Percentiles rank a stretch among this genome's conserved stretches.
phyloP scores from a whole-genome alignment of 1,140 invertebrate genomes.

The Drosophila neocordata region DNA sequence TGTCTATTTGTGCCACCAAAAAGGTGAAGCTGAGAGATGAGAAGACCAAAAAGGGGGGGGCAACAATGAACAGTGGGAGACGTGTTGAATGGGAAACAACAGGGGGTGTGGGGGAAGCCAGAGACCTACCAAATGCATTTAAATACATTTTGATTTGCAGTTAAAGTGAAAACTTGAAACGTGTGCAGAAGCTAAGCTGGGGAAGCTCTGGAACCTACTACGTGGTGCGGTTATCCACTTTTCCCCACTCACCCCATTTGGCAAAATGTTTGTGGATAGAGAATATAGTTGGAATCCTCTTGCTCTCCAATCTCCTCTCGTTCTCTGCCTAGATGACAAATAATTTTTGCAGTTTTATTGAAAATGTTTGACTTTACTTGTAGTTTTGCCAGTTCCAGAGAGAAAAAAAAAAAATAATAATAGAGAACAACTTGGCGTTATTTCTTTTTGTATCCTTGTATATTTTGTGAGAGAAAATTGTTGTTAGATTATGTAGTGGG shows the following conservation, averaged over 20 bases:
- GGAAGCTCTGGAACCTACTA: conserved; percentile 17
- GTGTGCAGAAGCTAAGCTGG: conserved; percentile 35
- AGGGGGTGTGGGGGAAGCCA: neutral
- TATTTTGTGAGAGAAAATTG: conserved; percentile 21
- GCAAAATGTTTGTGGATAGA: conserved; percentile 12
- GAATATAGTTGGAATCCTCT: neutral
- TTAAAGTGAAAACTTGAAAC: conserved; percentile 70
- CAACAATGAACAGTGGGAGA: neutral
- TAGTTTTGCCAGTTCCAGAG: conserved; percentile 43
- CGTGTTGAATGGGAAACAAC: neutral
- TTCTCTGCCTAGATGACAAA: conserved; percentile 61
- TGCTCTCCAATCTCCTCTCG: neutral
- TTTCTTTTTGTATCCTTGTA: conserved; percentile 38
- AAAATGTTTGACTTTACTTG: conserved; percentile 73
- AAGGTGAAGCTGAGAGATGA: conserved; percentile 46
- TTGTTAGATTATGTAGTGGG: conserved; percentile 8
- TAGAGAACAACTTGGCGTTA: conserved; percentile 40
- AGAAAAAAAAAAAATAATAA: neutral
- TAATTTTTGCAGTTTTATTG: conserved; percentile 80
- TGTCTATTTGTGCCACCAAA: conserved; percentile 73
- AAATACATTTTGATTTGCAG: conserved; percentile 80
- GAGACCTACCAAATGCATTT: conserved; percentile 67
- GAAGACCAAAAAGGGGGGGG: neutral
- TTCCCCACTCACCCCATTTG: neutral
- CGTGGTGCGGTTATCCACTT: conserved; percentile 54